Conservation (phyloP, 1,140 invertebrate species). For the Thrips palmi region DNA sequence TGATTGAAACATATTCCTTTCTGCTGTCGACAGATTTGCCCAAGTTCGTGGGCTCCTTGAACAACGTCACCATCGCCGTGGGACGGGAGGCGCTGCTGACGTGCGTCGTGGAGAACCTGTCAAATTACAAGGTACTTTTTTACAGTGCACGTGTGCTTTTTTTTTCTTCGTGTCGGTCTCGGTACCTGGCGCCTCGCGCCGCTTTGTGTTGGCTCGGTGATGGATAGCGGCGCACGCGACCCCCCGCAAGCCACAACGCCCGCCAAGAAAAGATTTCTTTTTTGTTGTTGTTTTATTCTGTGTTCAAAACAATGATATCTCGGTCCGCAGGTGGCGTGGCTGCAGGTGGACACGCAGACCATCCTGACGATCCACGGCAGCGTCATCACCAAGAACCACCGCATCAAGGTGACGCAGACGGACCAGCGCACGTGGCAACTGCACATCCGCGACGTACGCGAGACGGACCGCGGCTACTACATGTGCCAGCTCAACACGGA, state of each 20-base stretch:
- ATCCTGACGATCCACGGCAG: slow-evolving; percentile 78
- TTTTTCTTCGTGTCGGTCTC: no score
- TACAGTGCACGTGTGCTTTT: no score
- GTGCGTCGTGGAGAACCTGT: slow-evolving; percentile 59
- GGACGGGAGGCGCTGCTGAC: slow-evolving; percentile 59
- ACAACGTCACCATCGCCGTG: slow-evolving; percentile 57
- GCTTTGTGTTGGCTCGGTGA: no score
- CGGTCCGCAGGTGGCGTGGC: slow-evolving; percentile 81
- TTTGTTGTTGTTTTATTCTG: no score
- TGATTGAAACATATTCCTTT: no score
- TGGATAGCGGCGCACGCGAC: no score
- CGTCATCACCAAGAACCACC: slow-evolving; percentile 75
- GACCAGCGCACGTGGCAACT: slow-evolving; percentile 74
- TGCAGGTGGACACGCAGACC: slow-evolving; percentile 80
- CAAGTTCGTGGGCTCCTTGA: slow-evolving; percentile 57
- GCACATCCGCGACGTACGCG: slow-evolving; percentile 58
- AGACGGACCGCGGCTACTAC: slow-evolving; percentile 69
- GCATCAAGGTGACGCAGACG: slow-evolving; percentile 69
- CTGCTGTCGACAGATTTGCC: slow-evolving; percentile 47
- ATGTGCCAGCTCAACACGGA: slow-evolving; percentile 79
- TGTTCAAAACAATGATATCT: no score
- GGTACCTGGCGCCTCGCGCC: no score
- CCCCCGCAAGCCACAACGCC: no score
- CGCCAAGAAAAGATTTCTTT: no score
- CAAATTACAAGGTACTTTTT: slow-evolving; percentile 59